Evolutionary conservation across 2,888 invertebrate genomes (phyloP), one percentile per base, ranked within the genome.

Genomic region (Sturmia bella): DNA sequence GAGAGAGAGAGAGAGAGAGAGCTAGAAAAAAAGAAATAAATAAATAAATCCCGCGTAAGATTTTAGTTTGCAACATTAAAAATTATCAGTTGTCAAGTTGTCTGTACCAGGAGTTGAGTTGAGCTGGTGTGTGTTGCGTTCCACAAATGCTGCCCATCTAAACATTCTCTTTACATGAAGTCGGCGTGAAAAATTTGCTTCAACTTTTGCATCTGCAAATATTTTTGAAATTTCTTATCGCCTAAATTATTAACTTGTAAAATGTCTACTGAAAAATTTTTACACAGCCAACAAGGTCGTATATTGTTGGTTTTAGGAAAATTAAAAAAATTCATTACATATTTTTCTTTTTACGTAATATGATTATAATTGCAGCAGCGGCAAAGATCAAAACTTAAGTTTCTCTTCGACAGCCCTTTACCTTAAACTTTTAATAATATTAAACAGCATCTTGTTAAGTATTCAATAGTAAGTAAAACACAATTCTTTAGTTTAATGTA

Each of bases 241-340:
- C 13, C 19, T 3, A 3, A 12, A 19, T 21, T 17, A 12, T 54
- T 39, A 41, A 13, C 13, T 21, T 37, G 56, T 19, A 21, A n/a
- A 12, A 39, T 39, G 37, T 1, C 39, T 12, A 7, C n/a, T n/a
- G n/a, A n/a, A n/a, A n/a, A n/a, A n/a, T n/a, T n/a, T n/a, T n/a
- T n/a, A n/a, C n/a, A n/a, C n/a, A n/a, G n/a, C 15, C 45, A 48
- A 57, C 69, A 69, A 57, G 57, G 70, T 15, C 57, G 48, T 48
- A 43, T 69, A 45, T 57, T 27, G 3, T 27, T 32, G 7, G 5
- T 32, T 32, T 32, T 32, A 32, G 7, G 5, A 6, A 32, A 7
- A 7, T 3, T 9, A 32, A 9, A 7, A 7, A 7, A 9, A 27
- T 69, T 37, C 3, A 37, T 17, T 5, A 11, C 7, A 1, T 32